Evolutionary conservation across 2,888 invertebrate genomes (phyloP), one percentile per base, ranked within the genome.

Genomic region (Isotomurus palustris): DNA sequence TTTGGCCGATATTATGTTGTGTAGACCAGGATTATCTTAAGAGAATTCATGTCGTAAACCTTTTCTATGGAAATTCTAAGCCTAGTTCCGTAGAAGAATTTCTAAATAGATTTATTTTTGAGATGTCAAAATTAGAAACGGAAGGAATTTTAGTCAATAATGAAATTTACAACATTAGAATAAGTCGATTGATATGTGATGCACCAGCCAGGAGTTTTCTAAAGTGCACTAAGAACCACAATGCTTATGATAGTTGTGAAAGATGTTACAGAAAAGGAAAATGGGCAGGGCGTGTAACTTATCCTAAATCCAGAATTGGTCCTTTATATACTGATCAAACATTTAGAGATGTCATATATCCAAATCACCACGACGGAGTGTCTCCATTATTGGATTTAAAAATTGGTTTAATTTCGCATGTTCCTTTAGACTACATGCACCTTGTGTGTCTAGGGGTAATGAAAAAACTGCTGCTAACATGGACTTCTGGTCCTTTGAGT

Each of bases 381-480:
- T 51, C 56, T 2, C 54, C 56, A 17, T 38, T 61, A 32, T 1
- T 29, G 2, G 40, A 25, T 24, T 12, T 61, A 14, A 17, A 28
- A 2, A 10, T 64, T n/a, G 57, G 59, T 14, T 22, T 62, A 25
- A 47, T 64, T 19, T 25, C 32, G 10, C 29, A 56, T 21, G 45
- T 61, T 17, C 58, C 61, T 2, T 38, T 61, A 14, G 64, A 64
- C 35, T 64, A 64, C 44, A 61, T 61, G 56, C 64, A 64, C 48
- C 35, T 61, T 6, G 40, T 58, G 1, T 64, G 64, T 35, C 21
- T 64, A 32, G 64, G 64, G n/a, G 52, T 61, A 19, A 49, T 44
- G 44, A 45, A 53, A 32, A 64, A 61, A 51, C 24, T 64, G 8
- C 12, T 61, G 4, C n/a, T 51, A 14, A 24, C 53, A n/a, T 62